Evolutionary conservation across 2,797 vertebrate species (phyloP).

Genomic region (Arrhamphus sclerolepis): DNA sequence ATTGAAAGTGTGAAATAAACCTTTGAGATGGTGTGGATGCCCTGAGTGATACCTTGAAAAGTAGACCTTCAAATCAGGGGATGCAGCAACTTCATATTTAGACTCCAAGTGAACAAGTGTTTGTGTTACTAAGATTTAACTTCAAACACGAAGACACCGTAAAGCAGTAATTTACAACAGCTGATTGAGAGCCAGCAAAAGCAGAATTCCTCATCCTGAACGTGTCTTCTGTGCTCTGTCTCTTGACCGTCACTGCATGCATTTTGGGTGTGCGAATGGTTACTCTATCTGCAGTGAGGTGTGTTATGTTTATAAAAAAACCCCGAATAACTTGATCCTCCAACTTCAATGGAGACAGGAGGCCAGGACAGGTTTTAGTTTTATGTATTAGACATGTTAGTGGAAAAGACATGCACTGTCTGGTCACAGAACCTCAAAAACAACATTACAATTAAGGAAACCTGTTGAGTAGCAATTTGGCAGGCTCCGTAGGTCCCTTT

Average conservation of each 20-base stretch:
- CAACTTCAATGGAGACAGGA: constrained; percentile 39
- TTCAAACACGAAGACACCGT: constrained; percentile 12
- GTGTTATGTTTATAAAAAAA: constrained; percentile 72
- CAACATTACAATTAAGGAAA: background rate
- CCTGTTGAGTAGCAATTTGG: background rate
- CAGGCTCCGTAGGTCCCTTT: background rate
- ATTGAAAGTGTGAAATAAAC: constrained; percentile 57
- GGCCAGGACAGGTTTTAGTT: constrained; percentile 32
- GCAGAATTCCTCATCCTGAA: constrained; percentile 15
- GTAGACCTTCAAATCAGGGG: constrained; percentile 18
- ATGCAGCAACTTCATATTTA: constrained; percentile 40
- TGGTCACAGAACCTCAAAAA: constrained; percentile 24
- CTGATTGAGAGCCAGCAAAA: constrained; percentile 26
- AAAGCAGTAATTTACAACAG: constrained; percentile 1
- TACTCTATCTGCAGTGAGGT: constrained; percentile 72
- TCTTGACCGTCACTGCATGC: constrained; percentile 17
- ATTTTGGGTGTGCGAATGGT: constrained; percentile 54
- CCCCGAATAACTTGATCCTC: constrained; percentile 51
- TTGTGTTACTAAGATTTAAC: constrained; percentile 20
- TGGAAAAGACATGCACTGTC: constrained; percentile 62
- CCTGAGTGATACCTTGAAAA: constrained; percentile 38
- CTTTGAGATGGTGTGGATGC: constrained; percentile 18
- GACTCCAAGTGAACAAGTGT: constrained; percentile 22
- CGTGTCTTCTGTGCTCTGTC: constrained; percentile 25
- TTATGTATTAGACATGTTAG: constrained; percentile 38